Evolutionary conservation across 1,140 invertebrate genomes (phyloP), one percentile per base, ranked within the genome.

Genomic region (Eubasilissa regina): DNA sequence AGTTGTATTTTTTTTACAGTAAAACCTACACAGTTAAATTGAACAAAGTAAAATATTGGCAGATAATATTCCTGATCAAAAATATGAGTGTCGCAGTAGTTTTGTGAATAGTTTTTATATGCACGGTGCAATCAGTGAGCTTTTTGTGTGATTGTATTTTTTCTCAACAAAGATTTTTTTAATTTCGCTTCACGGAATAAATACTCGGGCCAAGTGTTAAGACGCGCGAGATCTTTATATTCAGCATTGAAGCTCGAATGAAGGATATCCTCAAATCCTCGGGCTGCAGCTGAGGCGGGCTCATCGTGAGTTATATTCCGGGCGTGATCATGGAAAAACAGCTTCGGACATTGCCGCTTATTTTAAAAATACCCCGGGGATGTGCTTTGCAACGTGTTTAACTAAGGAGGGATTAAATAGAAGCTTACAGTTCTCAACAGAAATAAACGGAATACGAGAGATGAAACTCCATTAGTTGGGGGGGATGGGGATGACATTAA

Each of bases 291-390:
- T 21, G 35, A 62, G 47, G 66, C 15, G 53, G 70, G 47, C 53
- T 76, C 75, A 78, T 78, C 78, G 70, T 81, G 68, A 81, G 75
- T 81, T 81, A 81, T 81, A 81, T 66, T 66, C 76, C 48, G 35
- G 48, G 75, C 80, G 80, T 81, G 80, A 81, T 73, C 75, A 70
- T 56, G 15, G 70, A 74, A 74, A 17, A 12, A 56, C 15, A 58
- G 55, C 73, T 75, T 75, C 62, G 58, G 73, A 62, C 73, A 75
- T 75, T 48, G 45, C 25, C 56, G 62, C 56, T 62, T 75, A 75
- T 75, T 75, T 75, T 75, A 45, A 75, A 75, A 75, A 75, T 47
- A 47, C 73, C 44, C 58, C 43, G 0, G 44, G 9, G 66, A 70
- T 70, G 66, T 21, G 51, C 47, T 70, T 70, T 25, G 47, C 66